Evolutionary conservation across 2,113 vertebrate genomes (phyloP).

Genomic region (Hirundichthys speculiger): DNA sequence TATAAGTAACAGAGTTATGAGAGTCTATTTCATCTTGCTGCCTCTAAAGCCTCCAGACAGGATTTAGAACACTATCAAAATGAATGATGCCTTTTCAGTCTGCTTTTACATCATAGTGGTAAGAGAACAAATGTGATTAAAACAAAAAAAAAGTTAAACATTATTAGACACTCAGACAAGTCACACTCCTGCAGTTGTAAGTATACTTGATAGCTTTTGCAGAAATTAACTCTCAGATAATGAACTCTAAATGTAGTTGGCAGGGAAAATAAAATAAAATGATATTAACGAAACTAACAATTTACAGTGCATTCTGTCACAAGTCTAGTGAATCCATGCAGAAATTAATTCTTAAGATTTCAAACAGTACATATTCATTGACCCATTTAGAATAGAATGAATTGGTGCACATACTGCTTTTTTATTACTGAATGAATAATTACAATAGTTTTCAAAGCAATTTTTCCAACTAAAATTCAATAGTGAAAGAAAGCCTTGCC

Average conservation of each 20-base stretch:
- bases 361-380: constrained; percentile 7
- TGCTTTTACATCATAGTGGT: constrained; percentile 9
- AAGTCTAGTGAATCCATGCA: constrained; percentile 1
- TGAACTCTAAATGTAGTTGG: not conserved
- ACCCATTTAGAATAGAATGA: constrained; percentile 11
- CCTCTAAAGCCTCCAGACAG: constrained; percentile 26
- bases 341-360: constrained; percentile 6
- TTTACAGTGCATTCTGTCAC: constrained; percentile 17
- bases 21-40: constrained; percentile 43
- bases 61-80: constrained; percentile 51
- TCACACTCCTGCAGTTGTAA: not conserved
- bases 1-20: constrained; percentile 53
- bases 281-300: constrained; percentile 11
- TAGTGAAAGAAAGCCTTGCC: constrained; percentile 15
- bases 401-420: constrained; percentile 8
- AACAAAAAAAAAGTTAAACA: not conserved
- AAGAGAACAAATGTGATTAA: not conserved
- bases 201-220: constrained; percentile 1
- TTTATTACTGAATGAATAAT: constrained; percentile 9
- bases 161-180: not conserved
- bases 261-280: constrained; percentile 2
- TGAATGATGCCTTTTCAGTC: constrained; percentile 42
- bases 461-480: constrained; percentile 32
- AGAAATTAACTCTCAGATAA: constrained; percentile 2
- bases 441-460: constrained; percentile 29